Evolutionary conservation across 2,888 invertebrate genomes (phyloP).

Genomic region (Malthinus seriepunctatus): DNA sequence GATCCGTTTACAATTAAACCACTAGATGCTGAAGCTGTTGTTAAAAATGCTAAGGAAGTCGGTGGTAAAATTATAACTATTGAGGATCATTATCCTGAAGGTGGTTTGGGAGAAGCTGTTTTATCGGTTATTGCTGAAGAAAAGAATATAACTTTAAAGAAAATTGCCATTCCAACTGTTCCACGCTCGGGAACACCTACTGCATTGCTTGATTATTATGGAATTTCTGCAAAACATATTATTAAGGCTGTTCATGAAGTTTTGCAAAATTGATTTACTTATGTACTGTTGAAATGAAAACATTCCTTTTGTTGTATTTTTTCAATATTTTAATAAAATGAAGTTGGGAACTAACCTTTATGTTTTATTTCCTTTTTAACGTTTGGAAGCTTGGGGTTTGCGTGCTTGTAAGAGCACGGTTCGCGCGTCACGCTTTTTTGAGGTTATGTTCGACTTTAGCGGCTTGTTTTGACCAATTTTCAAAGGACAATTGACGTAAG

Average conservation of each 20-base stretch:
- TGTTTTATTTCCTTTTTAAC: background rate
- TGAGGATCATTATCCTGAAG: constrained; percentile 97
- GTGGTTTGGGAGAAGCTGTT: constrained; percentile 97
- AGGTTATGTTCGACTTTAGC: too few relatives aligned
- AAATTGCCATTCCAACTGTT: constrained; percentile 78
- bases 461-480: too few relatives aligned
- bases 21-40: constrained; percentile 78
- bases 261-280: constrained; percentile 53
- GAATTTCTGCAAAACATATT: constrained; percentile 83
- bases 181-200: constrained; percentile 93
- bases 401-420: too few relatives aligned
- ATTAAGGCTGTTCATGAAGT: constrained; percentile 69
- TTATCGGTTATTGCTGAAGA: constrained; percentile 75
- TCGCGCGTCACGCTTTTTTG: too few relatives aligned
- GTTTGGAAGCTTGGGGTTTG: too few relatives aligned
- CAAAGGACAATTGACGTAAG: too few relatives aligned
- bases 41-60: constrained; percentile 74
- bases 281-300: background rate
- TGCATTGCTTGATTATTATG: constrained; percentile 85
- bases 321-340: constrained; percentile 4
- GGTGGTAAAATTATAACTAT: constrained; percentile 88
- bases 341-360: background rate
- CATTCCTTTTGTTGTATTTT: background rate
- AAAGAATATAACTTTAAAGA: constrained; percentile 72
- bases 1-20: constrained; percentile 98